Percentiles rank a stretch among this genome's conserved stretches.
Conservation (phyloP, 2,797 vertebrate species). For the Propithecus deckenii region DNA sequence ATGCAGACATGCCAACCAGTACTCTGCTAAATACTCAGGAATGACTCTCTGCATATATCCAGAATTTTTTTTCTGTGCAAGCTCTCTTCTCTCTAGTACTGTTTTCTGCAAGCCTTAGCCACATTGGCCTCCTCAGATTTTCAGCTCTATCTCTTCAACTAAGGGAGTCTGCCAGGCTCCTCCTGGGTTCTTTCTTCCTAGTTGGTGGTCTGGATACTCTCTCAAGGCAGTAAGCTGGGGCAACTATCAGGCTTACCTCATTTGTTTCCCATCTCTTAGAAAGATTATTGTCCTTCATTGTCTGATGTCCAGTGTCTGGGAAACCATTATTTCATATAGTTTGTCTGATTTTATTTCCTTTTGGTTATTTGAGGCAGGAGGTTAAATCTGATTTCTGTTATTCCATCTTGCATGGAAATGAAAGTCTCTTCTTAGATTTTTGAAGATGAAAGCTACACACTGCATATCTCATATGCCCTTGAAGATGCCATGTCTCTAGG, state of each 20-base stretch:
- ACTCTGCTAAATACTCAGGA: neutral
- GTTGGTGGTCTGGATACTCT: neutral
- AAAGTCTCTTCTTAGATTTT: neutral
- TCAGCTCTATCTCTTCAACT: neutral
- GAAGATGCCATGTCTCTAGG: neutral
- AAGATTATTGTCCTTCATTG: neutral
- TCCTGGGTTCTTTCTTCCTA: neutral
- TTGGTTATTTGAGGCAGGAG: neutral
- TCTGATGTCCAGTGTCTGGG: neutral
- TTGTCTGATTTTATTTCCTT: constrained; percentile 2
- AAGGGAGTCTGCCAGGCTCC: neutral
- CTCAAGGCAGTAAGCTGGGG: neutral
- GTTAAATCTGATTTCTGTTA: constrained; percentile 31
- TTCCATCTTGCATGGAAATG: constrained; percentile 9
- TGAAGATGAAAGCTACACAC: neutral
- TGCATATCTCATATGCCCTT: neutral
- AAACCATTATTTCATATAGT: neutral
- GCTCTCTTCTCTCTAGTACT: neutral
- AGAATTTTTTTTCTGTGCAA: neutral
- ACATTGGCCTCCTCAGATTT: neutral
- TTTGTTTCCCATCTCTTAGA: neutral
- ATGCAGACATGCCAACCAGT: neutral
- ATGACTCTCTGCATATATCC: neutral
- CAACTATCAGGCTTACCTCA: neutral
- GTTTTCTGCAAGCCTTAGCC: neutral